Evolutionary conservation across 2,797 vertebrate species (phyloP).

Genomic region (Apodemus agrarius): DNA sequence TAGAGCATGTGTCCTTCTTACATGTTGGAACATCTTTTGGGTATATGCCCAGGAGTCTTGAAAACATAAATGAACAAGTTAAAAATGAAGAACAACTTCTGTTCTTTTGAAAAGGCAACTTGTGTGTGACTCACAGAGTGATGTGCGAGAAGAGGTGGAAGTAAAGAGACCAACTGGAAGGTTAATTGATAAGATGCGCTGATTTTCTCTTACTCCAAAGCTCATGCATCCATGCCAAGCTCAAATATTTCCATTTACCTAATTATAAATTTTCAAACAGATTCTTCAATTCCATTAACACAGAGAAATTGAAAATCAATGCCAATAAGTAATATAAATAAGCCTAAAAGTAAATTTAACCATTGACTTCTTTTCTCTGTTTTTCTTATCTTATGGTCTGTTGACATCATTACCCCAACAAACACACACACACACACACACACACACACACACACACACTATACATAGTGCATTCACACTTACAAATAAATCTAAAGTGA

Average conservation of each 20-base stretch:
- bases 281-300: slow-evolving; percentile 54
- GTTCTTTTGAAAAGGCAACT: not conserved
- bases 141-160: slow-evolving; percentile 2
- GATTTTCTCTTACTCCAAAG: slow-evolving; percentile 20
- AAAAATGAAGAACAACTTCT: not conserved
- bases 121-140: slow-evolving; percentile 13
- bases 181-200: slow-evolving; percentile 26
- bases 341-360: not conserved
- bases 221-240: slow-evolving; percentile 41
- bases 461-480: not conserved
- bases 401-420: not conserved
- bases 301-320: slow-evolving; percentile 47
- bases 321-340: not conserved
- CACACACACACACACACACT: not conserved
- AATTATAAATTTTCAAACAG: slow-evolving; percentile 61
- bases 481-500: not conserved
- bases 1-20: too few relatives aligned
- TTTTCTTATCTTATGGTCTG: not conserved
- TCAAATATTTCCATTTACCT: slow-evolving; percentile 57
- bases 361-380: not conserved
- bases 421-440: not conserved
- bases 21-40: too few relatives aligned
- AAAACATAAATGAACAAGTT: slow-evolving; percentile 35
- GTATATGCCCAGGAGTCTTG: not conserved
- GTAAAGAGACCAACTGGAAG: not conserved